A percentile compares a stretch with the other conserved stretches of the same genome.
Evolutionary conservation across 2,888 invertebrate genomes (phyloP).

Genomic region (Atrina japonica): DNA sequence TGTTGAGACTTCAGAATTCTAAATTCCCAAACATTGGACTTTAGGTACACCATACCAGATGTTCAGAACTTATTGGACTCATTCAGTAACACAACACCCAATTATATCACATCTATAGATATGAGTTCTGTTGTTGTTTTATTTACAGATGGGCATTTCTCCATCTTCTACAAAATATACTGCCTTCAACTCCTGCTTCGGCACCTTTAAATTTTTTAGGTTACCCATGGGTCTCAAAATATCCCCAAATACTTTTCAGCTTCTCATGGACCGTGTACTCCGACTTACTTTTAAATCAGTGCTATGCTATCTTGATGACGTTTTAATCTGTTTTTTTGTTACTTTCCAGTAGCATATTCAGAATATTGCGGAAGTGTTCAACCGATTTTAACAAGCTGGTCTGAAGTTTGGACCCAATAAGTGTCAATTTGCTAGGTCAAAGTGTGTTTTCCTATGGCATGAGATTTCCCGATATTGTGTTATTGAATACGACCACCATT

Average conservation of each 20-base stretch:
- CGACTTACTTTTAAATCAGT: conserved; percentile 32
- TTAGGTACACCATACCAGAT: conserved; percentile 23
- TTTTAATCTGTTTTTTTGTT: too few species aligned
- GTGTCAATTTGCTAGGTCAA: too few species aligned
- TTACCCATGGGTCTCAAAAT: conserved; percentile 44
- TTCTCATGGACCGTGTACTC: conserved; percentile 50
- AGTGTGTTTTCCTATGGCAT: too few species aligned
- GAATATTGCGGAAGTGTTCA: too few species aligned
- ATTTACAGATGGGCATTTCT: conserved; percentile 44
- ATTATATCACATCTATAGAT: conserved; percentile 33
- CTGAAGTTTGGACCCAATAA: too few species aligned
- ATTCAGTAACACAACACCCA: conserved; percentile 23
- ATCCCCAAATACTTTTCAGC: conserved; percentile 48
- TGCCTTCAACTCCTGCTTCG: conserved; percentile 47
- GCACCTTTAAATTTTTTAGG: conserved; percentile 48
- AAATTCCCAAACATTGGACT: conserved; percentile 25
- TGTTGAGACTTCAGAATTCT: conserved; percentile 23
- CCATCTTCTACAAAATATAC: conserved; percentile 39
- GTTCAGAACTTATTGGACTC: conserved; percentile 17
- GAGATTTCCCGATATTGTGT: too few species aligned
- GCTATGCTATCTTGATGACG: too few species aligned
- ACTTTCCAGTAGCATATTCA: too few species aligned
- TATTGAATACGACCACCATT: too few species aligned
- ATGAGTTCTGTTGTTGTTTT: conserved; percentile 29
- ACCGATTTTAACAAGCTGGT: too few species aligned